These are phyloP conservation scores for Synergus japonicus DNA, from an alignment of 2,888 invertebrate species.

Conservation along the genomic window DNA sequence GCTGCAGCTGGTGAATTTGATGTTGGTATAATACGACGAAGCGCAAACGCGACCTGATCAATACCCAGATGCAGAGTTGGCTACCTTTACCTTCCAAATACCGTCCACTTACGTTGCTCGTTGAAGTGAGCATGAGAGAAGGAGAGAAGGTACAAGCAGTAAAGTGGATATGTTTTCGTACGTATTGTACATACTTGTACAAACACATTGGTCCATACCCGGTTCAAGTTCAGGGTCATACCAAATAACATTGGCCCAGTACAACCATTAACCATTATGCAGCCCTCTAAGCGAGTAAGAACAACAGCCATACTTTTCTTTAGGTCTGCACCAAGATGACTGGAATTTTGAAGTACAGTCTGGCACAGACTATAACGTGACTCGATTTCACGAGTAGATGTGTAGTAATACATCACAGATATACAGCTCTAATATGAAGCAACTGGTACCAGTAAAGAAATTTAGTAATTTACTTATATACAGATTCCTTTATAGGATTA, in stretches of 20 bases:
- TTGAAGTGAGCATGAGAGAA: slow-evolving; percentile 41
- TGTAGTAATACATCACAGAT: no score
- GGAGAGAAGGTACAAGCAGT: slow-evolving; percentile 29
- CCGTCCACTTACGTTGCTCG: slow-evolving; percentile 47
- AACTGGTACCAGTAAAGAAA: no score
- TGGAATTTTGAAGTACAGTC: no score
- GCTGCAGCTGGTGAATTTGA: slow-evolving; percentile 52
- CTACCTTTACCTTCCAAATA: slow-evolving; percentile 50
- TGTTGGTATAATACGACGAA: slow-evolving; percentile 54
- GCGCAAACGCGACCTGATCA: slow-evolving; percentile 64
- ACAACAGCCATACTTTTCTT: no score
- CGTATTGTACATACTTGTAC: slow-evolving; percentile 55
- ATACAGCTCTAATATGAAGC: no score
- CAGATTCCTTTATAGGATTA: no score
- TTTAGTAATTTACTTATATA: no score
- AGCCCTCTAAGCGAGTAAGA: no score
- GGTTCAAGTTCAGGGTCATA: slow-evolving; percentile 62
- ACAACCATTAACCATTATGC: no score
- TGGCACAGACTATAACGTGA: no score
- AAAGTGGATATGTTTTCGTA: not conserved
- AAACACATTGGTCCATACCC: slow-evolving; percentile 49
- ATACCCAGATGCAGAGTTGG: slow-evolving; percentile 57
- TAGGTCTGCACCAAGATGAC: no score
- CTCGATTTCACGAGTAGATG: no score
- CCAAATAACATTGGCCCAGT: slow-evolving; percentile 38